Evolutionary conservation across 2,888 invertebrate genomes (phyloP).

Genomic region (Apamea sordens): DNA sequence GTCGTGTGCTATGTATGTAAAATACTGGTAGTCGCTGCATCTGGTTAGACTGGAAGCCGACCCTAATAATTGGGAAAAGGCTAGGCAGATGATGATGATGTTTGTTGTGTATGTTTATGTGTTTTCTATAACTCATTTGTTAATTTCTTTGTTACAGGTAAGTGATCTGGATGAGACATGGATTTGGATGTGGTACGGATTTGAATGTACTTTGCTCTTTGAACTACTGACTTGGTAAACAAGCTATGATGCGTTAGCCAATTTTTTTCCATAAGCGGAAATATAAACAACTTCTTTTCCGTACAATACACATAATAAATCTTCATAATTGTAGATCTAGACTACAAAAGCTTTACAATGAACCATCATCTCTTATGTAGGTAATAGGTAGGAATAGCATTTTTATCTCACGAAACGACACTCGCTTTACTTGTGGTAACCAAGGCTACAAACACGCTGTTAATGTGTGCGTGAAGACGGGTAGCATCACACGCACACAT

Average conservation of each 20-base stretch:
- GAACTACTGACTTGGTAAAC: not conserved
- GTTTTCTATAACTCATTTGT: constrained; percentile 45
- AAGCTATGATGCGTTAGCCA: not conserved
- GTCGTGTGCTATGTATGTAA: too few species aligned
- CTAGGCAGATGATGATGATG: too few species aligned
- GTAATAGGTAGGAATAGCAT: not conserved
- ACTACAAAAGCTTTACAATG: not conserved
- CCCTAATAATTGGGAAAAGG: too few species aligned
- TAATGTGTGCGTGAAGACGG: too few species aligned
- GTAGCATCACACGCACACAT: too few species aligned
- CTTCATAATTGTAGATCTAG: not conserved
- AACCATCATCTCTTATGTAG: not conserved
- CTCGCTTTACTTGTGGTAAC: too few species aligned
- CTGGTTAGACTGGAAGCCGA: too few species aligned
- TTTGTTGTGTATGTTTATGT: not conserved
- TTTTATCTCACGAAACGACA: too few species aligned
- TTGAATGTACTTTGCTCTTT: not conserved
- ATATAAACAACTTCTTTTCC: not conserved
- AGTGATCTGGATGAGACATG: constrained; percentile 55
- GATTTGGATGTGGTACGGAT: constrained; percentile 6
- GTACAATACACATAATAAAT: not conserved
- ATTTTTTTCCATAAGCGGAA: not conserved
- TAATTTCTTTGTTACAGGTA: constrained; percentile 77
- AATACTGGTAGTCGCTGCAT: too few species aligned
- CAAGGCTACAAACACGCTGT: too few species aligned